Evolutionary conservation across 2,888 invertebrate species (phyloP).

Genomic region (Apamea crenata): DNA sequence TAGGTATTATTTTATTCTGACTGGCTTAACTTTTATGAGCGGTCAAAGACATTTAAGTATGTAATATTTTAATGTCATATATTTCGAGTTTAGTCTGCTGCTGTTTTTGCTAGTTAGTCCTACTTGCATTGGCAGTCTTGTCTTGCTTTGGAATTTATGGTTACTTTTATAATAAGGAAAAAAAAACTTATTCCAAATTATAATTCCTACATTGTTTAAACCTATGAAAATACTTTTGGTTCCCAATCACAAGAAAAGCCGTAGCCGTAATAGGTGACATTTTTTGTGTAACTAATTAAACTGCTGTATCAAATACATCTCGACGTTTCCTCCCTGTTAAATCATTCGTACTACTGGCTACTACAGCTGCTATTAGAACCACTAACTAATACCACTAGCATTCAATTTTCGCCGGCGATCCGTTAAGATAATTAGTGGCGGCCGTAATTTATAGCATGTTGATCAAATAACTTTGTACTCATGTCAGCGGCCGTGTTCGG

Average conservation of each 20-base stretch:
- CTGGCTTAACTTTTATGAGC: not conserved
- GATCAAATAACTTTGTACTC: constrained; percentile 60
- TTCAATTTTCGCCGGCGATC: constrained; percentile 44
- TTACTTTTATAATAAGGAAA: too few relatives aligned
- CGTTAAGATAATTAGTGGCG: constrained; percentile 54
- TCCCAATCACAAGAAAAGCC: not conserved
- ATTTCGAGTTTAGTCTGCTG: not conserved
- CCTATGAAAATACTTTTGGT: not conserved
- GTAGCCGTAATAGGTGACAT: not conserved
- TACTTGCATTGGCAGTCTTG: too few relatives aligned
- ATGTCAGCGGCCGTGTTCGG: constrained; percentile 56
- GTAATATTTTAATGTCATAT: not conserved
- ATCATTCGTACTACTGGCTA: not conserved
- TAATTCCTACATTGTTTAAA: not conserved
- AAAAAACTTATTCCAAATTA: too few relatives aligned
- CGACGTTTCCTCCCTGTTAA: not conserved
- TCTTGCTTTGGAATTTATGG: too few relatives aligned
- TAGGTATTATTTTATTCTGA: not conserved
- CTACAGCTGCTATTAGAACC: not conserved
- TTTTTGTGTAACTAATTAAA: not conserved
- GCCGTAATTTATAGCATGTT: constrained; percentile 61
- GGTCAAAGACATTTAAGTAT: not conserved
- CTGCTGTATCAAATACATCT: too few relatives aligned
- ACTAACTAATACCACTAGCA: constrained; percentile 28
- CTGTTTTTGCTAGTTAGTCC: not conserved